phyloP scores from a whole-genome alignment of 37 sponge, comb jelly and placozoan species.

The Halisarca cf. caerulea region DNA sequence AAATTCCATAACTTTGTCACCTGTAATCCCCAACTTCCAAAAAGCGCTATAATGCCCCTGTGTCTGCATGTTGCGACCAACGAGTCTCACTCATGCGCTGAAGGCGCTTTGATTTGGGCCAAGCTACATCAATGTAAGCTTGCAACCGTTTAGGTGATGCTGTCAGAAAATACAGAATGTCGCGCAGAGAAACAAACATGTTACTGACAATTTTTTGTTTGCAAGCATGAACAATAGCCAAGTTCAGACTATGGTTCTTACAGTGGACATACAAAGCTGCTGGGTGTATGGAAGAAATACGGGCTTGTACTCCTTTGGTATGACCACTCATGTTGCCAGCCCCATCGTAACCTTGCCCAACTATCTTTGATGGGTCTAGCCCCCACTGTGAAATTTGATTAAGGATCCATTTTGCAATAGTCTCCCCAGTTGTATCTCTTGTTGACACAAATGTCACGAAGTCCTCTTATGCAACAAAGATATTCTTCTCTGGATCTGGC shows the following conservation, averaged over 20 bases:
- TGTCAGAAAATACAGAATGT: neutral
- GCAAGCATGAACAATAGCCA: neutral
- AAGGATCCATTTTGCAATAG: neutral
- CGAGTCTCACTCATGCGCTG: no score
- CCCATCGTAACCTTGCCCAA: neutral
- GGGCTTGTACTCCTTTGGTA: neutral
- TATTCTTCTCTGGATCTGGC: neutral
- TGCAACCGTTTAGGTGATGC: neutral
- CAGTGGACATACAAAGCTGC: neutral
- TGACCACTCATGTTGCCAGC: neutral
- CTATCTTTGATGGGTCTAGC: neutral
- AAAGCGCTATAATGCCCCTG: no score
- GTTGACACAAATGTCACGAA: neutral
- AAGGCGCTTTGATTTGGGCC: no score
- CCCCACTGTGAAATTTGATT: neutral
- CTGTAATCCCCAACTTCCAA: no score
- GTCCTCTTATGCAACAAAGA: neutral
- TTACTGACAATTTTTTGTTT: neutral
- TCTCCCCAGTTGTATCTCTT: neutral
- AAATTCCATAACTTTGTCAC: no score
- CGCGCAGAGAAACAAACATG: neutral
- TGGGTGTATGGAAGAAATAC: neutral
- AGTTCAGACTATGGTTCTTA: neutral
- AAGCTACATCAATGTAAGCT: neutral
- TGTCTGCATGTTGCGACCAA: no score